A percentile compares a stretch with the other conserved stretches of the same genome.
phyloP scores from a whole-genome alignment of 2,888 invertebrate species.

The Caenorhabditis afra region DNA sequence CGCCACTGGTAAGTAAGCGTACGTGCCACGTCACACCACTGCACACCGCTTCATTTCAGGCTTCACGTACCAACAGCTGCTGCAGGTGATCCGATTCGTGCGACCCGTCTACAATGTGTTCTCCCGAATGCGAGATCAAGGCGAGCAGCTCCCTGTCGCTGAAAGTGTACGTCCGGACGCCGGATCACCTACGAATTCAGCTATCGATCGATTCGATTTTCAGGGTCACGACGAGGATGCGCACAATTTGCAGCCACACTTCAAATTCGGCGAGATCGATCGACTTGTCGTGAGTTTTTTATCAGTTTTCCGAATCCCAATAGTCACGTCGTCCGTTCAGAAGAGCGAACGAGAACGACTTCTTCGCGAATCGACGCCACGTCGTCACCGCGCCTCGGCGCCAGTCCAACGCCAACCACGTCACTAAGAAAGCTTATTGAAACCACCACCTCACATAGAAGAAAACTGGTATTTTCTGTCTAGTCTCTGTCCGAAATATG shows the following conservation, averaged over 20 bases:
- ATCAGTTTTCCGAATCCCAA: not conserved
- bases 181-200: too few relatives aligned
- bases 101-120: constrained; percentile 66
- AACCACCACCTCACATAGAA: too few relatives aligned
- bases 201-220: too few relatives aligned
- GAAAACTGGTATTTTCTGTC: too few relatives aligned
- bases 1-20: constrained; percentile 70
- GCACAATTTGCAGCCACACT: constrained; percentile 21
- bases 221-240: constrained; percentile 17
- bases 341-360: not conserved
- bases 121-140: constrained; percentile 29
- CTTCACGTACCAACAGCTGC: constrained; percentile 47
- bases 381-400: too few relatives aligned
- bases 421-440: too few relatives aligned
- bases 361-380: too few relatives aligned
- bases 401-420: too few relatives aligned
- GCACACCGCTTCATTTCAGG: constrained; percentile 32
- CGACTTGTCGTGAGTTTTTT: not conserved
- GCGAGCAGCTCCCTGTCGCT: constrained; percentile 13
- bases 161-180: not conserved
- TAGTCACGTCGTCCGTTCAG: not conserved
- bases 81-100: constrained; percentile 67
- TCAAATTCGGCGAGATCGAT: constrained; percentile 1
- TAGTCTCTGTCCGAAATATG: too few relatives aligned
- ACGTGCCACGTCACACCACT: too few relatives aligned